phyloP scores from a whole-genome alignment of 2,797 vertebrate species.

The Miichthys miiuy region DNA sequence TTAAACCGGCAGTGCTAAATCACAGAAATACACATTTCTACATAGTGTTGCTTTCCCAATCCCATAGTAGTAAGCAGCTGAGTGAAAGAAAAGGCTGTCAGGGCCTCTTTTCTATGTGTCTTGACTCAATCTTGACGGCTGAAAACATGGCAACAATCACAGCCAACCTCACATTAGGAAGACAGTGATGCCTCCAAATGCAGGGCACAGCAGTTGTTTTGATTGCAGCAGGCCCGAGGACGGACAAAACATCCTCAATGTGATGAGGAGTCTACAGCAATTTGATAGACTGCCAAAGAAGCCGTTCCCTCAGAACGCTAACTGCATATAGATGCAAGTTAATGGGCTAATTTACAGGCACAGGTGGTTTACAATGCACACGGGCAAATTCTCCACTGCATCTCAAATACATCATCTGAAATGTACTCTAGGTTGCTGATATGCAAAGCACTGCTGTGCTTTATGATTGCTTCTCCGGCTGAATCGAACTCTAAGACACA shows the following conservation, averaged over 20 bases:
- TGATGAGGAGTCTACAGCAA: constrained; percentile 62
- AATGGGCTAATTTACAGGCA: constrained; percentile 83
- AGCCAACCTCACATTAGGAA: constrained; percentile 3
- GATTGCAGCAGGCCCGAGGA: constrained; percentile 64
- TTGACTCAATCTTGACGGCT: neutral
- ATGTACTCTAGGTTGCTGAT: constrained; percentile 59
- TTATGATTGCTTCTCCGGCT: constrained; percentile 53
- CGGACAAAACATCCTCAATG: constrained; percentile 46
- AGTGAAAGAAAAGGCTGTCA: neutral
- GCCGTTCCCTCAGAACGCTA: constrained; percentile 56
- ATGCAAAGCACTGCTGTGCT: constrained; percentile 49
- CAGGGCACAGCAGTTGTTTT: constrained; percentile 55
- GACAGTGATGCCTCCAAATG: constrained; percentile 42
- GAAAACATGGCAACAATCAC: constrained; percentile 27
- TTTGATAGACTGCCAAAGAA: constrained; percentile 76
- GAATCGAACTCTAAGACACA: constrained; percentile 51
- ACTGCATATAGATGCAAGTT: constrained; percentile 78
- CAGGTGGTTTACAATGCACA: constrained; percentile 71
- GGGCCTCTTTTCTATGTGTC: neutral
- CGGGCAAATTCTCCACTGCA: constrained; percentile 59
- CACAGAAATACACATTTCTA: too few relatives aligned
- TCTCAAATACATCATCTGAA: constrained; percentile 69
- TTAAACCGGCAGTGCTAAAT: too few relatives aligned
- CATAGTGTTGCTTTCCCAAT: neutral
- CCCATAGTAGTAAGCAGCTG: neutral